phyloP scores from a whole-genome alignment of 2,888 invertebrate genomes.

The Cactoblastis cactorum region DNA sequence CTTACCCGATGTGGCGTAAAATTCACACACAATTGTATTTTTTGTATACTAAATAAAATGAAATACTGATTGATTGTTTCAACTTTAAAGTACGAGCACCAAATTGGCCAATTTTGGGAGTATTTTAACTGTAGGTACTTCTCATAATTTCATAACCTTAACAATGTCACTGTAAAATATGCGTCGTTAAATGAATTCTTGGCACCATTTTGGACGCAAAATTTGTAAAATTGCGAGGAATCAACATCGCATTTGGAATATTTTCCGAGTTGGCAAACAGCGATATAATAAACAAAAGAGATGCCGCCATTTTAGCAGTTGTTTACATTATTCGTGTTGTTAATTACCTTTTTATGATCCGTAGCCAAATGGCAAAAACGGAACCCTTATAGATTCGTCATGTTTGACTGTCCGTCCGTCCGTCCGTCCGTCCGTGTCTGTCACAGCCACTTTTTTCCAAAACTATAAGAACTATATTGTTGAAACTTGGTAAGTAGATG shows the following conservation, averaged over 20 bases:
- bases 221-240: constrained; percentile 10
- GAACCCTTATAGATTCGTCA: too few species aligned
- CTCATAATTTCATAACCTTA: constrained; percentile 8
- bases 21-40: constrained; percentile 46
- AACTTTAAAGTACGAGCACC: constrained; percentile 26
- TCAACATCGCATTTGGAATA: constrained; percentile 1
- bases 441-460: too few species aligned
- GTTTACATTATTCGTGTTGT: background rate
- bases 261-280: background rate
- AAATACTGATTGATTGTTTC: constrained; percentile 44
- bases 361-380: too few species aligned
- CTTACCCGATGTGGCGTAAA: constrained; percentile 46
- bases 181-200: constrained; percentile 6
- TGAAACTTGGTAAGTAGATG: too few species aligned
- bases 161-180: constrained; percentile 10
- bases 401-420: too few species aligned
- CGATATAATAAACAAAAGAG: background rate
- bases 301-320: constrained; percentile 1
- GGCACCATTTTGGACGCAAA: constrained; percentile 4
- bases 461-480: too few species aligned
- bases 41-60: constrained; percentile 19
- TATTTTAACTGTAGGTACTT: constrained; percentile 11
- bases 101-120: constrained; percentile 30
- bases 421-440: too few species aligned
- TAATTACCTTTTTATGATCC: too few species aligned